A percentile compares a stretch with the other conserved stretches of the same genome.
These are phyloP conservation scores for Drosophila bocqueti DNA, from an alignment of 1,140 invertebrate genomes.

Conservation along the genomic window DNA sequence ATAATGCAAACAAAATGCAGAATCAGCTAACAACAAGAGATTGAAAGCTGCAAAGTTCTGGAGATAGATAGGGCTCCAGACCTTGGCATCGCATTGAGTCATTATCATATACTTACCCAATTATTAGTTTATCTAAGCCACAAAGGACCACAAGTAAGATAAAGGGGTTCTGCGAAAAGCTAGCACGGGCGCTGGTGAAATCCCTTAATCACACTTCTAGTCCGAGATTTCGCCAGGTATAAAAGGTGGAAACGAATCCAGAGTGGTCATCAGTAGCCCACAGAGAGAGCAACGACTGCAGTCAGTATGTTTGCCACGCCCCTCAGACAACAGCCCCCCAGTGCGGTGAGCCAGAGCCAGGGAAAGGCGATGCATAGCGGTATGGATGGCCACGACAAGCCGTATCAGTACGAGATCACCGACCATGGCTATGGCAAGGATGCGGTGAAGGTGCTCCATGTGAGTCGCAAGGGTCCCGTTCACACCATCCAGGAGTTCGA, in stretches of 20 bases:
- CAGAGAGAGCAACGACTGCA: constrained; percentile 7
- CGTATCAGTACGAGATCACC: constrained; percentile 86
- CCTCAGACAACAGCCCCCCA: constrained; percentile 35
- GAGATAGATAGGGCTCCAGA: constrained; percentile 6
- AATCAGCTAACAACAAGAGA: constrained; percentile 3
- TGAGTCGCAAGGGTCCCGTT: constrained; percentile 87
- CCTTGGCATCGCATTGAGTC: constrained; percentile 17
- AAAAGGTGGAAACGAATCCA: constrained; percentile 3
- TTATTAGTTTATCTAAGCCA: constrained; percentile 5
- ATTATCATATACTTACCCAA: constrained; percentile 13
- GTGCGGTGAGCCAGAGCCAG: background rate
- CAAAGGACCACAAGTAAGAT: background rate
- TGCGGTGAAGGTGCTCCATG: constrained; percentile 89
- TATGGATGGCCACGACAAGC: constrained; percentile 23
- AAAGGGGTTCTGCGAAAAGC: constrained; percentile 8
- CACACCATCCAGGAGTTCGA: constrained; percentile 91
- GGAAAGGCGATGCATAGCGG: background rate
- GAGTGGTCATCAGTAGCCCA: constrained; percentile 19
- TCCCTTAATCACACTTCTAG: background rate
- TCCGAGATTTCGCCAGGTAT: constrained; percentile 1
- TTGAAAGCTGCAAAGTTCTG: constrained; percentile 12
- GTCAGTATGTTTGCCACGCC: constrained; percentile 50
- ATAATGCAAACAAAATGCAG: background rate
- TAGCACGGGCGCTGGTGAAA: background rate
- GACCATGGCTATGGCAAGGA: constrained; percentile 91